Percentiles rank a stretch among this genome's conserved stretches.
Conservation (phyloP, 1,140 invertebrate genomes). For the Cecropterus lyciades region DNA sequence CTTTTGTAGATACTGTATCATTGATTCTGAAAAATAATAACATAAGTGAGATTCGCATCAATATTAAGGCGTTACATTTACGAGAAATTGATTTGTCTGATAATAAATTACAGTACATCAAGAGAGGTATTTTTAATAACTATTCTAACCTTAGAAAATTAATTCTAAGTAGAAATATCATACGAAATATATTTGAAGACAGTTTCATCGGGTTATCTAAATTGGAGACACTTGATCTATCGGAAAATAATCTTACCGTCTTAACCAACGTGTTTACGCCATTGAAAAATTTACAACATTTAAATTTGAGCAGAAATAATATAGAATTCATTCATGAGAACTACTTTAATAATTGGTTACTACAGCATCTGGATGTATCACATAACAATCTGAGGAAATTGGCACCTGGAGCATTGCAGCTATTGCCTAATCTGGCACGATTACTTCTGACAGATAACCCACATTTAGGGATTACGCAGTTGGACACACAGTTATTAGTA, state of each 20-base stretch:
- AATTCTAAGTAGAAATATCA: conserved; percentile 72
- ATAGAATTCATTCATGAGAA: conserved; percentile 88
- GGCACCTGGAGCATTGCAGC: conserved; percentile 89
- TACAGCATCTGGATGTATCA: conserved; percentile 93
- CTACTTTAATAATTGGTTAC: conserved; percentile 80
- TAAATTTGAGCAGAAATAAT: conserved; percentile 89
- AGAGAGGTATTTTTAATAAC: conserved; percentile 66
- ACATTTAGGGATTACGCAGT: conserved; percentile 84
- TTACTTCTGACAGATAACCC: conserved; percentile 91
- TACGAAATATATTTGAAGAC: conserved; percentile 68
- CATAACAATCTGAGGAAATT: conserved; percentile 89
- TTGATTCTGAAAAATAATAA: conserved; percentile 71
- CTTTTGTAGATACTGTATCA: conserved; percentile 63
- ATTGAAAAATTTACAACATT: conserved; percentile 86
- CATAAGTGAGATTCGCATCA: conserved; percentile 62
- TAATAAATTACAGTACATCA: conserved; percentile 74
- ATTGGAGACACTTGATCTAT: conserved; percentile 86
- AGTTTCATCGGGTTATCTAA: conserved; percentile 81
- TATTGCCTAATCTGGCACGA: conserved; percentile 90
- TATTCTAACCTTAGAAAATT: conserved; percentile 73
- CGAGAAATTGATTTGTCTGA: conserved; percentile 74
- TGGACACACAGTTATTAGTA: conserved; percentile 86
- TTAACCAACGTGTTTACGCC: conserved; percentile 86
- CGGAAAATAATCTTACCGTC: conserved; percentile 84
- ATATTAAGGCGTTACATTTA: conserved; percentile 61